Evolutionary conservation across 2,113 vertebrate species (phyloP).

Genomic region (Bombycilla garrulus): DNA sequence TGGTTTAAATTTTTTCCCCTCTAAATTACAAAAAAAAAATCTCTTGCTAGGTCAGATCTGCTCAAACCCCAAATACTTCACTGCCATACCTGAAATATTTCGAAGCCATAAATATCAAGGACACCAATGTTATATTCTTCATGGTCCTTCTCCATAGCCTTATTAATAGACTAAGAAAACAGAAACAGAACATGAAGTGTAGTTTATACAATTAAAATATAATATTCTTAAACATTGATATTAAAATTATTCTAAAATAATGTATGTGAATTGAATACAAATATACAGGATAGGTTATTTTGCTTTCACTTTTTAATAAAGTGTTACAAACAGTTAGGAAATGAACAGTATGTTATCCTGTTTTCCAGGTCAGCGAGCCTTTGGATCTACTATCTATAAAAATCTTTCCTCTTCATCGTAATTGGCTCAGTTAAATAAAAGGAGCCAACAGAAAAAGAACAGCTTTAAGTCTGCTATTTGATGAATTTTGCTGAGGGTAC

Average conservation of each 20-base stretch:
- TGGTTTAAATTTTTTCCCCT: not conserved
- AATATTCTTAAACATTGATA: not conserved
- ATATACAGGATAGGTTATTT: not conserved
- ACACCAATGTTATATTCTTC: constrained; percentile 94
- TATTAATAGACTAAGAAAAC: constrained; percentile 90
- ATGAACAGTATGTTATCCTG: not conserved
- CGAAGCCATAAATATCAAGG: constrained; percentile 98
- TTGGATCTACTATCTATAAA: not conserved
- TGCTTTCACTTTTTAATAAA: not conserved
- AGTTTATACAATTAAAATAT: not conserved
- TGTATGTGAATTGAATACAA: not conserved
- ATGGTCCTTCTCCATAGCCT: constrained; percentile 94
- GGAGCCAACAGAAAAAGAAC: not conserved
- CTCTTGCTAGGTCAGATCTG: not conserved
- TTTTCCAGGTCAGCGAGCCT: not conserved
- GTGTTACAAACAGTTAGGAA: not conserved
- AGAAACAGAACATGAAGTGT: not conserved
- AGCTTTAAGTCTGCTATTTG: not conserved
- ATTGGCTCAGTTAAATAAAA: not conserved
- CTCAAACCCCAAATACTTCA: not conserved
- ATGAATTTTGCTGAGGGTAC: not conserved
- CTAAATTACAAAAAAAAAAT: not conserved
- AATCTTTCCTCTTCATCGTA: not conserved
- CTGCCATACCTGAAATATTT: constrained; percentile 92
- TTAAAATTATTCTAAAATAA: not conserved